Evolutionary conservation across 2,888 invertebrate genomes (phyloP).

Genomic region (Brachylomia viminalis): DNA sequence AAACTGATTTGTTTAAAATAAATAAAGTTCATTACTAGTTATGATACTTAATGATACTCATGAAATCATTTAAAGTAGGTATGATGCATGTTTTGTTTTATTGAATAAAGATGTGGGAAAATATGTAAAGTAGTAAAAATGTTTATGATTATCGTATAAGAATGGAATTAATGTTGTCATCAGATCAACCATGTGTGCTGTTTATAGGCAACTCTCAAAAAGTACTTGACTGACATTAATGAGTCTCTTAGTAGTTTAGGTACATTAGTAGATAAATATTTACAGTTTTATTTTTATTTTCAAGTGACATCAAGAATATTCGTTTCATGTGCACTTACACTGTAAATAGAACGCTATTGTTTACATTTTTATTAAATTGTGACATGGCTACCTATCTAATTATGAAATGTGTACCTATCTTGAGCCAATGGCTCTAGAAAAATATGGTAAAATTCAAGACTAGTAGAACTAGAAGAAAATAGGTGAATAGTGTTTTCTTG

Average conservation of each 20-base stretch:
- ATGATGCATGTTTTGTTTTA: background rate
- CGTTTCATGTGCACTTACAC: background rate
- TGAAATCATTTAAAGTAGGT: background rate
- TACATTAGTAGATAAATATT: background rate
- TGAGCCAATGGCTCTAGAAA: background rate
- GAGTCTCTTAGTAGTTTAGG: background rate
- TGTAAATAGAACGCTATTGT: background rate
- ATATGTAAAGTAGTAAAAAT: slow-evolving; percentile 9
- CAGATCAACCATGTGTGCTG: slow-evolving; percentile 16
- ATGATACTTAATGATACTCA: background rate
- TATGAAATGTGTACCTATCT: background rate
- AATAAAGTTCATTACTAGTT: background rate
- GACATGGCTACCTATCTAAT: background rate
- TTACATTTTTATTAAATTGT: background rate
- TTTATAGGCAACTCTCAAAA: slow-evolving; percentile 5
- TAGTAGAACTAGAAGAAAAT: background rate
- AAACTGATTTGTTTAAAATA: background rate
- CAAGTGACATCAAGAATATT: background rate
- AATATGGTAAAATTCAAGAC: background rate
- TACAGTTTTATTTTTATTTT: background rate
- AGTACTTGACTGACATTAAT: slow-evolving; percentile 5
- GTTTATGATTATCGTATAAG: background rate
- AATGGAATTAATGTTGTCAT: slow-evolving; percentile 20
- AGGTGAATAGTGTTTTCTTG: background rate
- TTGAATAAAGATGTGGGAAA: slow-evolving; percentile 23